Base-by-base conservation (phyloP, 1,140 invertebrate genomes). In the Drosophila nigromelanica region DNA sequence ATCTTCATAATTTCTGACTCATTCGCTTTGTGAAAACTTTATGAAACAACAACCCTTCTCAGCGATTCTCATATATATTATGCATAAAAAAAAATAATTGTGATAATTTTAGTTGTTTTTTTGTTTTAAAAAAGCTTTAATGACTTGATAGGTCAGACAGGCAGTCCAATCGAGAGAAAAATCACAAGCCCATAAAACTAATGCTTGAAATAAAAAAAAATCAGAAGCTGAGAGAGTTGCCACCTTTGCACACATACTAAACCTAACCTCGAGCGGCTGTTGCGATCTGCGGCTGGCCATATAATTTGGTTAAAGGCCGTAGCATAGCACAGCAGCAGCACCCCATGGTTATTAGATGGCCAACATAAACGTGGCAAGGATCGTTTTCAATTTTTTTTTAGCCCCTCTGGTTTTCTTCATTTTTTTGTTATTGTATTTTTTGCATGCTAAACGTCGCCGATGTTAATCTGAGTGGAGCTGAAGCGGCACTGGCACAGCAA, bases 291-390 rank as follows among this genome's bases (percentile, higher is more conserved):
- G 78, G 47, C 54, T 58, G 54, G 73, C 59, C 80, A 83, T 89
- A 89, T 89, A 89, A 89, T 89, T 89, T 89, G 76, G 80, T 48
- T 83, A 89, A 89, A 89, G 76, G 80, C 83, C 73, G 70, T 64
- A 51, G 39, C 48, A 60, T 42, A 64, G 51, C 48, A 12, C 51
- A 54, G 33, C 42, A 43, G 43, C 42, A 77, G 76, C 70, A 74
- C 66, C 79, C 79, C 83, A 89, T 89, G 85, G 80, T 89, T 89
- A 89, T 89, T 89, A 89, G 83, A 89, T 83, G 79, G 79, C 78
- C 74, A 78, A 78, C 81, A 85, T 85, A 64, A 76, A 62, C 66
- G 71, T 70, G 51, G 66, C 72, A 48, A 70, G 58, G 56, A 62
- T 59, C 54, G 71, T 62, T 56, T 66, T 68, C 56, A 61, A 14